Evolutionary conservation across 1,140 invertebrate species (phyloP), one percentile per base, ranked within the genome.

Genomic region (Caerostris extrusa): DNA sequence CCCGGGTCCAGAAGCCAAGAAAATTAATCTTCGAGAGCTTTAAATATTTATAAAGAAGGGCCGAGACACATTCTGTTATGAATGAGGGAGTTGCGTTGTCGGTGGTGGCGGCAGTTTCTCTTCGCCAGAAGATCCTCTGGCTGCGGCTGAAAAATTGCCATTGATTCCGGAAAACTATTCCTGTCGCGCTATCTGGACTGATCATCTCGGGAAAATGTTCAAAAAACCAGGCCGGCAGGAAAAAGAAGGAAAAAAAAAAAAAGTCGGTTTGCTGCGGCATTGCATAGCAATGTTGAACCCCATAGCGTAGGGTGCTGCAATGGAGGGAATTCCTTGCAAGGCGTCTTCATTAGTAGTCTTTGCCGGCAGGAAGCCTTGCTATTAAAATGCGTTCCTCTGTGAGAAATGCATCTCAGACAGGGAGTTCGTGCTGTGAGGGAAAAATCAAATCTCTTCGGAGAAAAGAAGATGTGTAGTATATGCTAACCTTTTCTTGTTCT

Each of bases 11-110:
- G 19, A 71, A 34, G 34, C 69, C 34, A 77, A 77, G 69, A 10
- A 50, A 56, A 83, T 83, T 56, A 57, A 57, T 58, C 53, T 58
- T n/a, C 6, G n/a, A 55, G 7, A 56, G 82, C 82, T 58, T 58
- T 83, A 83, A 83, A 83, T 83, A n/a, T 83, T 57, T 83, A 83
- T 83, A 57, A 83, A 83, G 81, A 83, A 83, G 50, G 19, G 17
- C 19, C 6, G 19, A 34, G 67, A 19, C 67, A 17, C 10, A 56
- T 77, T 77, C 7, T 50, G 12, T 83, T 56, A 57, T n/a, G 14
- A 83, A 57, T 55, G 7, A 34, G 81, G 81, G 81, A 83, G 53
- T 7, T 57, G 5, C 81, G 56, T 83, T n/a, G 56, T 83, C 7
- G 53, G 81, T 17, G 5, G 17, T 7, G 5, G 17, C 7, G 82